phyloP scores from a whole-genome alignment of 2,113 vertebrate genomes.

The Psammodynastes pulverulentus region DNA sequence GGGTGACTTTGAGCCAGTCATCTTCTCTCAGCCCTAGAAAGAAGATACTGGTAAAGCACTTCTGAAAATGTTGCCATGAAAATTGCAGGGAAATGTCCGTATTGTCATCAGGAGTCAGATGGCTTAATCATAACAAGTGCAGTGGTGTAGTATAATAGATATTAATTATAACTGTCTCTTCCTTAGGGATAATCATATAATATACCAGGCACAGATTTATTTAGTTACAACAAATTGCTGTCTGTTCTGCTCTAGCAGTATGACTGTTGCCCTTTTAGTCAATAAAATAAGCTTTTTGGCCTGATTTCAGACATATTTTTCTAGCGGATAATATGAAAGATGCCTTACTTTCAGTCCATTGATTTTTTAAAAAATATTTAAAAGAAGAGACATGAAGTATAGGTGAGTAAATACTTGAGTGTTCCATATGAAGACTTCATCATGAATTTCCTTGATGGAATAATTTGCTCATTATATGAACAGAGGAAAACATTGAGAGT shows the following conservation, averaged over 20 bases:
- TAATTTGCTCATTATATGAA: neutral
- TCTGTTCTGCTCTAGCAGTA: neutral
- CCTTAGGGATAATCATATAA: neutral
- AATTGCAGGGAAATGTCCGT: neutral
- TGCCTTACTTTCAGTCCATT: neutral
- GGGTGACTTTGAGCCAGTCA: neutral
- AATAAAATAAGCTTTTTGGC: neutral
- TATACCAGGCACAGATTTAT: neutral
- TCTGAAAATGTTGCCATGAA: neutral
- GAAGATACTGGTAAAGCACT: neutral
- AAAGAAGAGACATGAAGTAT: neutral
- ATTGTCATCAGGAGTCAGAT: neutral
- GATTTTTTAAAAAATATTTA: neutral
- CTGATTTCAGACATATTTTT: neutral
- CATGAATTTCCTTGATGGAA: neutral
- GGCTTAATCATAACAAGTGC: neutral
- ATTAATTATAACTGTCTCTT: neutral
- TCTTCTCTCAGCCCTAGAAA: neutral
- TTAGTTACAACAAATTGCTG: neutral
- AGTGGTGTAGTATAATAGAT: neutral
- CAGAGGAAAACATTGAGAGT: neutral
- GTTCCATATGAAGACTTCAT: neutral
- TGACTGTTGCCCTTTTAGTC: neutral
- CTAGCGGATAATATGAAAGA: neutral
- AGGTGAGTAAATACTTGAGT: neutral